Evolutionary conservation across 2,113 vertebrate genomes (phyloP).

Genomic region (Calyptomena viridis): DNA sequence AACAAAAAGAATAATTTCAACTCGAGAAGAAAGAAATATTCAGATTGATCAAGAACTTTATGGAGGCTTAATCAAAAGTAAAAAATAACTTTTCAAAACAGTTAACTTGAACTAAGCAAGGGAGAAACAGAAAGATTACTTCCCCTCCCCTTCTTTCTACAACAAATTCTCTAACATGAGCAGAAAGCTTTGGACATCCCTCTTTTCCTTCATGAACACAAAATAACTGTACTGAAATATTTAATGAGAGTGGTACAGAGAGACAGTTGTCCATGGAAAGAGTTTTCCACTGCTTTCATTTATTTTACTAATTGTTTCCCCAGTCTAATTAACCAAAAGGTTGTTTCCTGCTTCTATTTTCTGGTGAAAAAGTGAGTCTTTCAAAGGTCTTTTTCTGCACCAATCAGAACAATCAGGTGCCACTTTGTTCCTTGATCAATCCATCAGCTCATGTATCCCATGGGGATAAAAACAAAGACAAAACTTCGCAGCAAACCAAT

Average conservation of each 20-base stretch:
- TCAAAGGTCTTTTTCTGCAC: background rate
- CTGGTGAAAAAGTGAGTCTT: background rate
- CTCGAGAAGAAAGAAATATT: background rate
- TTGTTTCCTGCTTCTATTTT: background rate
- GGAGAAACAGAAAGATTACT: background rate
- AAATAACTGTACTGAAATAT: background rate
- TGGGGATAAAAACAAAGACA: background rate
- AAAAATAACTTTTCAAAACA: background rate
- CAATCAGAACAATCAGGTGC: background rate
- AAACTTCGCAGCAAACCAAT: background rate
- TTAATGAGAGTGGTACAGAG: background rate
- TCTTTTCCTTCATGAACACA: background rate
- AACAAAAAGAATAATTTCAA: background rate
- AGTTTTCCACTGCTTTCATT: background rate
- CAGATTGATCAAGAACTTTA: background rate
- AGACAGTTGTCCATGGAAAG: background rate
- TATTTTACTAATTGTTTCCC: background rate
- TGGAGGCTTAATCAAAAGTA: background rate
- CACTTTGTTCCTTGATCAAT: background rate
- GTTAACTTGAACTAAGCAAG: background rate
- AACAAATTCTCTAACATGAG: background rate
- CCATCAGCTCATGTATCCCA: background rate
- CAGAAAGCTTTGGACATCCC: background rate
- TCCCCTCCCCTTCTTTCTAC: background rate
- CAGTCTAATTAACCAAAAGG: background rate